phyloP scores from a whole-genome alignment of 2,113 vertebrate genomes.

The Lepisosteus oculatus region DNA sequence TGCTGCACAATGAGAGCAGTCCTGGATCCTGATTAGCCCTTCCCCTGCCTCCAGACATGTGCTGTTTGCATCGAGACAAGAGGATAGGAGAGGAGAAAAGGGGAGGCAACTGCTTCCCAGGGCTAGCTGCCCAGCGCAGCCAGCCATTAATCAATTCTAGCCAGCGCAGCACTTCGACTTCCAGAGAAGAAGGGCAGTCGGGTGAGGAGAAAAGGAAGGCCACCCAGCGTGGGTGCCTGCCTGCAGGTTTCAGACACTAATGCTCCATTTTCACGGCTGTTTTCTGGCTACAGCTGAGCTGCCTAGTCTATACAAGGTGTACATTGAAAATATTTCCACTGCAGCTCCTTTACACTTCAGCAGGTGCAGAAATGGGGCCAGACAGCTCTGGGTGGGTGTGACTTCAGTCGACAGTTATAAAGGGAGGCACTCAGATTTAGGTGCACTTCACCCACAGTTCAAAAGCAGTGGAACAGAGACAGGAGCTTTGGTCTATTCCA shows the following conservation, averaged over 20 bases:
- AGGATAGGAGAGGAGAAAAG: background rate
- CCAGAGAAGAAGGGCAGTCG: background rate
- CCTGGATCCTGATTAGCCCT: background rate
- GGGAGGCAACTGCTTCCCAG: background rate
- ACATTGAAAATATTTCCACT: too few relatives aligned
- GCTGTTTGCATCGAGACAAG: background rate
- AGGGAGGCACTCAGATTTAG: too few relatives aligned
- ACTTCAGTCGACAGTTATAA: too few relatives aligned
- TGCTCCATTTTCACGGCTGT: background rate
- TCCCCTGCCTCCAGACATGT: background rate
- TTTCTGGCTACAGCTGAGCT: too few relatives aligned
- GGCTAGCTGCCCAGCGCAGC: slow-evolving; percentile 1
- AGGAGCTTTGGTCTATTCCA: too few relatives aligned
- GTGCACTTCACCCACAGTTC: too few relatives aligned
- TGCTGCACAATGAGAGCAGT: background rate
- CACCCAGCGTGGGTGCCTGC: background rate
- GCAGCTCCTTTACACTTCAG: too few relatives aligned
- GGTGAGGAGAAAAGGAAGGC: background rate
- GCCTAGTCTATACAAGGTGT: too few relatives aligned
- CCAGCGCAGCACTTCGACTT: slow-evolving; percentile 23
- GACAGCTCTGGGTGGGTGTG: too few relatives aligned
- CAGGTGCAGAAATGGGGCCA: too few relatives aligned
- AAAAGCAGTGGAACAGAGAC: too few relatives aligned
- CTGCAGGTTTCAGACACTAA: background rate
- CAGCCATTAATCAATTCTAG: slow-evolving; percentile 20